These are phyloP conservation scores for Hystrix cristata DNA, from an alignment of 2,113 vertebrate genomes.

Conservation along the genomic window DNA sequence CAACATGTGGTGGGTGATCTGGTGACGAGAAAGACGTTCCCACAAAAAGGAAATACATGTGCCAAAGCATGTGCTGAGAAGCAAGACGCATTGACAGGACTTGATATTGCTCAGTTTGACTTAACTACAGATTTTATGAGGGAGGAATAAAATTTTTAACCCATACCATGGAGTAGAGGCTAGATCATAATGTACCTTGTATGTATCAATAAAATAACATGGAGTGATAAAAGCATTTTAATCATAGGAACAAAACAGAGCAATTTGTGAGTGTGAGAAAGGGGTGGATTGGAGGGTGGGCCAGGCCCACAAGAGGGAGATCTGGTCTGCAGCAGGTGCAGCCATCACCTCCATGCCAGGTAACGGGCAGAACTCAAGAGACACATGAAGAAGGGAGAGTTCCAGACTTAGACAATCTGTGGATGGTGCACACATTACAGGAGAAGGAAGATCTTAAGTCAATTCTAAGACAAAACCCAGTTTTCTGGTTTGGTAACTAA, in stretches of 20 bases:
- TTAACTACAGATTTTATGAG: background rate
- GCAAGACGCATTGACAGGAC: background rate
- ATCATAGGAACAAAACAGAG: background rate
- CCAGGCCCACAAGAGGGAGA: background rate
- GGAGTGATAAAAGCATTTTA: background rate
- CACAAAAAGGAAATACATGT: background rate
- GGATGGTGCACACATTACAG: background rate
- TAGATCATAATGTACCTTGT: background rate
- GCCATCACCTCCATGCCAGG: background rate
- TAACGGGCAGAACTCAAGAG: background rate
- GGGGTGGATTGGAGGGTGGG: background rate
- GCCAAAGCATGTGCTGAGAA: background rate
- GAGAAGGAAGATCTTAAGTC: background rate
- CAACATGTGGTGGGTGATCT: background rate
- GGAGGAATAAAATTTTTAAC: background rate
- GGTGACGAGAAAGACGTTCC: background rate
- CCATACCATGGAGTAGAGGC: background rate
- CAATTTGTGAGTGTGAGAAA: background rate
- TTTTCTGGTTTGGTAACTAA: background rate
- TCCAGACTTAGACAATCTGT: accelerated
- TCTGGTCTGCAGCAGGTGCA: background rate
- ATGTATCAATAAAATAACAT: background rate
- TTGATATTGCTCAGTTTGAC: background rate
- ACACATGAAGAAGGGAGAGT: background rate
- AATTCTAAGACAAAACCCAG: too few species aligned